Evolutionary conservation across 1,140 invertebrate species (phyloP).

Genomic region (Streblospio benedicti): DNA sequence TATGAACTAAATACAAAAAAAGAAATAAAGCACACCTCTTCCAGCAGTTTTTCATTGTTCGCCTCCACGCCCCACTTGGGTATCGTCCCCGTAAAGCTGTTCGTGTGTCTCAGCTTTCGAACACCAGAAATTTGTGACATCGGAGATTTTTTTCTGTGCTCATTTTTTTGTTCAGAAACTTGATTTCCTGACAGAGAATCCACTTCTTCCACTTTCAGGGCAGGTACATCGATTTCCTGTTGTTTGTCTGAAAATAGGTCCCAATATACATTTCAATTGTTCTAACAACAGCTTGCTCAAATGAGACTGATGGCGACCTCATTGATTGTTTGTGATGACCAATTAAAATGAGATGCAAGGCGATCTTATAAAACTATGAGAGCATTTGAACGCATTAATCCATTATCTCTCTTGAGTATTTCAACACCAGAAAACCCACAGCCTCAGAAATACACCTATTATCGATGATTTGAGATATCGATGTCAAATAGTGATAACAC

Average conservation of each 20-base stretch:
- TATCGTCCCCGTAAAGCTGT: conserved; percentile 76
- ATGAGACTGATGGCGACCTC: background rate
- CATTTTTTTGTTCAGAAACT: conserved; percentile 10
- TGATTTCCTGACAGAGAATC: background rate
- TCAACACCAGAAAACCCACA: background rate
- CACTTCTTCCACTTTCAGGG: conserved; percentile 51
- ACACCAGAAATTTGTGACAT: conserved; percentile 42
- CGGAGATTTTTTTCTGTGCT: conserved; percentile 29
- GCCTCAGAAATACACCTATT: too few species aligned
- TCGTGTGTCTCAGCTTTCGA: conserved; percentile 38
- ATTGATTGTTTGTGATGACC: background rate
- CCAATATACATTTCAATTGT: background rate
- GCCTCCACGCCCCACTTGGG: conserved; percentile 89
- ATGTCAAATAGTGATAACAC: too few species aligned
- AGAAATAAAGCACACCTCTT: too few species aligned
- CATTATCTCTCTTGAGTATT: background rate
- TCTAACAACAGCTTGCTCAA: background rate
- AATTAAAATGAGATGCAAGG: background rate
- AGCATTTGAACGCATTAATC: background rate
- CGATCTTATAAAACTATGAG: background rate
- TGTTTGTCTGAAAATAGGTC: conserved; percentile 70
- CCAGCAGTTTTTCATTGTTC: conserved; percentile 70
- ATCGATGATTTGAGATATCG: too few species aligned
- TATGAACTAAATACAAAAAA: too few species aligned
- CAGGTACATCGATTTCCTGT: conserved; percentile 86